Conservation (phyloP, 2,797 vertebrate genomes). For the Xiphorhynchus erythropygius region DNA sequence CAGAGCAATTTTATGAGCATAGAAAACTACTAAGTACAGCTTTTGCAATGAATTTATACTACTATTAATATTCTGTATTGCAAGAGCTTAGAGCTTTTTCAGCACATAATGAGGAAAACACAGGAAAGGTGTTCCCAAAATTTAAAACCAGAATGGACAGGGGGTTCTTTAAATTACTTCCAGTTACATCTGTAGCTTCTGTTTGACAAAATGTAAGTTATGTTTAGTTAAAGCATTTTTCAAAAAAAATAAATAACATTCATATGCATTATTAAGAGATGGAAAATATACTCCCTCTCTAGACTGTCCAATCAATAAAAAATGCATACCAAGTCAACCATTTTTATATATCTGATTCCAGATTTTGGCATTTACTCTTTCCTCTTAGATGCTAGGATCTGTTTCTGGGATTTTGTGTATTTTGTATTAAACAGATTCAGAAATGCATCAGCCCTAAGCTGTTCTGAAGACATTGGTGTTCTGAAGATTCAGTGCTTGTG, state of each 20-base stretch:
- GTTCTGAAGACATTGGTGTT: background rate
- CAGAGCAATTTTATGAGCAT: no score
- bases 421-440: background rate
- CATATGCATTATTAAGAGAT: background rate
- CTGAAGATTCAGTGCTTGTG: no score
- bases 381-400: background rate
- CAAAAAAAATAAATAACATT: no score
- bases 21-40: no score
- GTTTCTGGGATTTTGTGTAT: background rate
- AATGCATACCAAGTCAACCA: background rate
- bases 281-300: background rate
- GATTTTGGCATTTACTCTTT: background rate
- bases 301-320: background rate
- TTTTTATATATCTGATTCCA: background rate
- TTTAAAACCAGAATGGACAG: no score
- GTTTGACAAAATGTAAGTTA: background rate
- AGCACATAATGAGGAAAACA: no score
- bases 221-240: background rate
- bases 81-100: no score
- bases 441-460: background rate
- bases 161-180: no score
- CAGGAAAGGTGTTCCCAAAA: no score
- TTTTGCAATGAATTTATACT: no score
- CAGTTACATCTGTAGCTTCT: background rate
- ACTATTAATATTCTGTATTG: no score